Conservation (phyloP, 2,113 vertebrate genomes). For the Pseudorasbora parva region DNA sequence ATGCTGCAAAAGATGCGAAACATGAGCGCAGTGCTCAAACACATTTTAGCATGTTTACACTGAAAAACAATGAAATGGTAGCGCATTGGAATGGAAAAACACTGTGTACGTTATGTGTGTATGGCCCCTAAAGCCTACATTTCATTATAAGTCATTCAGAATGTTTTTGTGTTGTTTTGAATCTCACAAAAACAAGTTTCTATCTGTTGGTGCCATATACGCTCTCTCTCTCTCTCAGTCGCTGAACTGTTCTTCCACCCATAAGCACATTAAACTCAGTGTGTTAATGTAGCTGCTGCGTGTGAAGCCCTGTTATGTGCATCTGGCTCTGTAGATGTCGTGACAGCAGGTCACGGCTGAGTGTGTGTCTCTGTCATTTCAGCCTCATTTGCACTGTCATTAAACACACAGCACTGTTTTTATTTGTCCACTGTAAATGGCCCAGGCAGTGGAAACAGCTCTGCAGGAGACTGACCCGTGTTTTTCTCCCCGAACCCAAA, state of each 20-base stretch:
- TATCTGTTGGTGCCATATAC: not conserved
- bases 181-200: not conserved
- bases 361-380: constrained; percentile 40
- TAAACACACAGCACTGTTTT: constrained; percentile 11
- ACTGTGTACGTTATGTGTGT: too few species aligned
- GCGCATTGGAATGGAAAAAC: too few species aligned
- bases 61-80: too few species aligned
- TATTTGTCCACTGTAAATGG: constrained; percentile 46
- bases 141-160: not conserved
- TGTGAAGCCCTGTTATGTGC: constrained; percentile 1
- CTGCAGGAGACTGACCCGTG: not conserved
- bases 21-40: too few species aligned
- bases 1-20: too few species aligned
- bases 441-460: constrained; percentile 19
- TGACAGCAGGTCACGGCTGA: constrained; percentile 43
- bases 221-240: not conserved
- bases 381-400: constrained; percentile 45
- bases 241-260: too few species aligned
- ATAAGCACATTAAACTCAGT: not conserved
- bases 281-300: not conserved
- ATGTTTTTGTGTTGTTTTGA: not conserved
- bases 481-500: not conserved
- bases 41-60: too few species aligned
- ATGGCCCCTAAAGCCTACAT: too few species aligned
- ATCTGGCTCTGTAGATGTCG: constrained; percentile 38